These are phyloP conservation scores for Brachionus plicatilis DNA, from an alignment of 1,140 invertebrate genomes.

Conservation along the genomic window DNA sequence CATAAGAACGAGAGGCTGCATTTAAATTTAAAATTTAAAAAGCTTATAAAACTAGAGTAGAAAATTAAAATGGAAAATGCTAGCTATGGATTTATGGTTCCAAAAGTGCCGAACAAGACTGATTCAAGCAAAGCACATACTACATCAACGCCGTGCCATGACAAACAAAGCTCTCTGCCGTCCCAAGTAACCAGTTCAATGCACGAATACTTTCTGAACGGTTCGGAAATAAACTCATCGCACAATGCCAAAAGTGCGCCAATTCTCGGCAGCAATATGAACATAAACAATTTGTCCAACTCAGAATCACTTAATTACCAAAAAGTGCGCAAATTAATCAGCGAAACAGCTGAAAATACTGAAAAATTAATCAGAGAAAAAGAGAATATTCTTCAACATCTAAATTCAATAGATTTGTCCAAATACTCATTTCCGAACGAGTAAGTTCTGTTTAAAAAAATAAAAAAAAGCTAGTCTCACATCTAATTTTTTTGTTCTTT, in stretches of 20 bases:
- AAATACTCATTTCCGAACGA: conserved; percentile 37
- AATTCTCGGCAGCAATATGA: not conserved
- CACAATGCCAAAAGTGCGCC: not conserved
- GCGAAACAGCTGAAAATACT: not conserved
- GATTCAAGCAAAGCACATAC: not conserved
- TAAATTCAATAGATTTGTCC: conserved; percentile 19
- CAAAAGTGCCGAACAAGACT: not conserved
- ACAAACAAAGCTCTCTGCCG: not conserved
- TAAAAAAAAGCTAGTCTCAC: not conserved
- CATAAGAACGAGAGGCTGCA: not conserved
- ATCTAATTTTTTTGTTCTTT: not conserved
- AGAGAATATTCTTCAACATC: conserved; percentile 32
- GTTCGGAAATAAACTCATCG: not conserved
- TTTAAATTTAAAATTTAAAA: not conserved
- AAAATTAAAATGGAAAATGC: not conserved
- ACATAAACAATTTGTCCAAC: not conserved
- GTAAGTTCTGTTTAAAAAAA: not conserved
- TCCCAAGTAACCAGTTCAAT: not conserved
- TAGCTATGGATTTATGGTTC: not conserved
- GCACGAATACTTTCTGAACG: conserved; percentile 18
- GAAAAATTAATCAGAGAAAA: not conserved
- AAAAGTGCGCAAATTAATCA: not conserved
- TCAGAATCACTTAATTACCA: not conserved
- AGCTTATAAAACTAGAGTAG: not conserved
- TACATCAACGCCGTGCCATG: not conserved